A percentile compares a stretch with the other conserved stretches of the same genome.
Evolutionary conservation across 2,888 invertebrate genomes (phyloP).

Genomic region (Monochamus alternatus): DNA sequence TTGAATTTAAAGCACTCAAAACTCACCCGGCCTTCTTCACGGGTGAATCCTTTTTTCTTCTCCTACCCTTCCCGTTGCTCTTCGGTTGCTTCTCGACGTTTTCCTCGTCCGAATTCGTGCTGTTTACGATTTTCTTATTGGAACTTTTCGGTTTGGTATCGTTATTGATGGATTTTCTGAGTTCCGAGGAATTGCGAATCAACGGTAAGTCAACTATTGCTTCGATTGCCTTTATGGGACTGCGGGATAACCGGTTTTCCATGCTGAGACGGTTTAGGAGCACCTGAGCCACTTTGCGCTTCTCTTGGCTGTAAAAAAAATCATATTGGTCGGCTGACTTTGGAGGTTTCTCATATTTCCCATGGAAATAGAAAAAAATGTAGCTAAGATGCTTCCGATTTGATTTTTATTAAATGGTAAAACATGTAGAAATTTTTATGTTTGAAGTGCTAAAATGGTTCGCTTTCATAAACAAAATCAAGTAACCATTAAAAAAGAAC

Average conservation of each 20-base stretch:
- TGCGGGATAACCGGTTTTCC: conserved; percentile 31
- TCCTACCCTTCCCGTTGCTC: background rate
- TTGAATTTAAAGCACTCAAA: background rate
- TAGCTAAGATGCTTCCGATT: too few relatives aligned
- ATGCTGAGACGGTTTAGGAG: conserved; percentile 35
- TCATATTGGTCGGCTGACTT: background rate
- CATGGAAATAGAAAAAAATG: too few relatives aligned
- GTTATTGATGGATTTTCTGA: conserved; percentile 10
- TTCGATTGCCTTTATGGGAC: conserved; percentile 24
- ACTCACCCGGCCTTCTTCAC: background rate
- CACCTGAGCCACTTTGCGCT: conserved; percentile 34
- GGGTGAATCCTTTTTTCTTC: background rate
- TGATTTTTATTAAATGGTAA: too few relatives aligned
- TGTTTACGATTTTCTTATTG: background rate
- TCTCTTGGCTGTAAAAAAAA: conserved; percentile 22
- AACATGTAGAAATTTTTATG: too few relatives aligned
- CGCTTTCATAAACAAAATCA: too few relatives aligned
- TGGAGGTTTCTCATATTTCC: background rate
- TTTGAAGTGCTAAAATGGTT: too few relatives aligned
- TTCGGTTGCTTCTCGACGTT: background rate
- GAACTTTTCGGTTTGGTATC: background rate
- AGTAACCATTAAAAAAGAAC: too few relatives aligned
- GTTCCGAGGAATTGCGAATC: conserved; percentile 28
- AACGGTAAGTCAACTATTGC: conserved; percentile 23
- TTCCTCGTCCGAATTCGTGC: background rate